Percentiles rank a stretch among this genome's conserved stretches.
Conservation (phyloP, 2,888 invertebrate species). For the Apamea epomidion region DNA sequence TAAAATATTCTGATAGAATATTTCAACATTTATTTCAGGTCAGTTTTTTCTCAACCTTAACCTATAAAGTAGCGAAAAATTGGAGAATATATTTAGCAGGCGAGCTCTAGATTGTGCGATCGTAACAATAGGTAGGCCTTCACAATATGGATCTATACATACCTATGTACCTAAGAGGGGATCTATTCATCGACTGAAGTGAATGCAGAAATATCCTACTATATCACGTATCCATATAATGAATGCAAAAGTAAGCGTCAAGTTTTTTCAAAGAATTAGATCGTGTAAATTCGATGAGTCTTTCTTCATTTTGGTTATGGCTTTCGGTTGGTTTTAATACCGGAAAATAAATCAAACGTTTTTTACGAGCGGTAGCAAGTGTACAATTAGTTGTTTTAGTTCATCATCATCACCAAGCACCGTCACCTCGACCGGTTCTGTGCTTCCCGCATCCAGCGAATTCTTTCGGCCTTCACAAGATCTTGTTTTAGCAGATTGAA, state of each 20-base stretch:
- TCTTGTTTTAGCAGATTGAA: not conserved
- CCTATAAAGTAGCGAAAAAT: constrained; percentile 1
- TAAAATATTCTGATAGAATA: constrained; percentile 1
- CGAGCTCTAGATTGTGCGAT: constrained; percentile 31
- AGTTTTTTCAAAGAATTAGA: not conserved
- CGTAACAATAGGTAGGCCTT: constrained; percentile 40
- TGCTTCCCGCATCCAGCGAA: too few relatives aligned
- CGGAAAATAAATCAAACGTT: not conserved
- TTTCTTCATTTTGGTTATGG: not conserved
- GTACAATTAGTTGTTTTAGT: not conserved
- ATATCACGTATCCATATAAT: not conserved
- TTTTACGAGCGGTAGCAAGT: not conserved
- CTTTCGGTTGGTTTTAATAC: not conserved
- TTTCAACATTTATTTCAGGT: too few relatives aligned
- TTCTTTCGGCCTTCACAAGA: too few relatives aligned
- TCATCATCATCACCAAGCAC: not conserved
- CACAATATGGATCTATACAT: constrained; percentile 37
- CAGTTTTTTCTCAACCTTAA: constrained; percentile 1
- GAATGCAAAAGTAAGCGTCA: not conserved
- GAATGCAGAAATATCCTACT: constrained; percentile 12
- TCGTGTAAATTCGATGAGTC: not conserved
- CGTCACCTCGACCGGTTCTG: too few relatives aligned
- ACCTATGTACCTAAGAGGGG: not conserved
- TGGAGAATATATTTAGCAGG: constrained; percentile 22
- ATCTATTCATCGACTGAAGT: constrained; percentile 47